Base-by-base conservation (phyloP, 1,140 invertebrate species). In the Heliconius congener region DNA sequence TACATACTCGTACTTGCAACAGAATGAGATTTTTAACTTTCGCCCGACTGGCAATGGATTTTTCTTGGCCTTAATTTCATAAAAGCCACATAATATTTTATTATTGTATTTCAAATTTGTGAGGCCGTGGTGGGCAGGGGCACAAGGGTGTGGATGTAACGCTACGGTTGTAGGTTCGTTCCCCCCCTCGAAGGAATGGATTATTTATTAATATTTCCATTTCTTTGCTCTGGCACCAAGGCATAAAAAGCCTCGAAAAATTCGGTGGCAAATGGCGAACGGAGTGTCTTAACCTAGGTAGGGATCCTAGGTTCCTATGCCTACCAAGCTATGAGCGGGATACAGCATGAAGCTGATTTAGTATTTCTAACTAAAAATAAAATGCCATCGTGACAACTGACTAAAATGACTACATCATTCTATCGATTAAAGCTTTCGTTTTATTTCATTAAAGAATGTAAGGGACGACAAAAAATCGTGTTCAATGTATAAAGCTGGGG, bases 381-480 rank as follows among this genome's bases (percentile, higher is more conserved):
- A 16, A 30, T 27, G 27, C 27, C 13, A 30, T 27, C 60, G 23
- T 30, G 60, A 27, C 60, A 66, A 27, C 23, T 9, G 30, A 27
- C 39, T 72, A 72, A 37, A 39, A 72, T 27, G 19, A 72, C 71
- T 72, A 72, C 18, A 39, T 39, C 71, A 66, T 72, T 76, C 19
- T 78, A 81, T 76, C 76, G 81, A 80, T 82, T 82, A 57, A 76
- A 77, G 42, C 23, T 73, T 80, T 79, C 81, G 60, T 81, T 66
- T 66, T 81, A 70, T 57, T 76, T 76, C 71, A 80, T 84, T 73
- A 80, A 60, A 73, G 70, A 23, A 52, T 60, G 18, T 11, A 71
- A 60, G n/a, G 79, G 77, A 77, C 46, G 80, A 81, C 73, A 80
- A 81, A 80, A 77, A 81, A 73, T 76, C 52, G 71, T 78, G 76